phyloP scores from a whole-genome alignment of 1,140 invertebrate genomes.

The Diabrotica virgifera region DNA sequence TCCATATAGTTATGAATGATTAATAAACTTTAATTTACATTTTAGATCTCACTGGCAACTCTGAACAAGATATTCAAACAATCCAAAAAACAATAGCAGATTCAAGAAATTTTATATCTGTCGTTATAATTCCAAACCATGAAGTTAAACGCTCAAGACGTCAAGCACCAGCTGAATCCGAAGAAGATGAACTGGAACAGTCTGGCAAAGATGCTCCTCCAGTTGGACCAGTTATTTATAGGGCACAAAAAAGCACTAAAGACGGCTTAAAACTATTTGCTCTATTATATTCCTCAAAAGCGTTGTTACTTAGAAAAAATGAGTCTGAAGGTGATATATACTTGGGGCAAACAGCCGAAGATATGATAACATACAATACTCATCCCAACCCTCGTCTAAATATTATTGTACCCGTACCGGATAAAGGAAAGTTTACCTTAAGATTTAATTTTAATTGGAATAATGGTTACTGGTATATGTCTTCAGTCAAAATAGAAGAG shows the following conservation, averaged over 20 bases:
- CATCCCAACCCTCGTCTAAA: slow-evolving; percentile 33
- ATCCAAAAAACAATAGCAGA: slow-evolving; percentile 21
- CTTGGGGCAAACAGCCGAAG: slow-evolving; percentile 26
- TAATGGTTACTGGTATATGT: slow-evolving; percentile 43
- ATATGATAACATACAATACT: slow-evolving; percentile 30
- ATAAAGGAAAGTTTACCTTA: slow-evolving; percentile 37
- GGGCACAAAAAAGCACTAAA: slow-evolving; percentile 25
- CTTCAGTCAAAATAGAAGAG: slow-evolving; percentile 33
- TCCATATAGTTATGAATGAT: no score
- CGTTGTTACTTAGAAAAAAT: slow-evolving; percentile 33
- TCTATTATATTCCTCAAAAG: slow-evolving; percentile 39
- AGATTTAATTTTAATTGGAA: slow-evolving; percentile 39
- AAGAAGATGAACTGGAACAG: background rate
- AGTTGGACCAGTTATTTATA: slow-evolving; percentile 34
- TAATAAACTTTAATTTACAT: slow-evolving; percentile 16
- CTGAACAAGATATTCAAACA: slow-evolving; percentile 26
- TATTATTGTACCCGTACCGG: slow-evolving; percentile 30
- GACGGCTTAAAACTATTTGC: slow-evolving; percentile 23
- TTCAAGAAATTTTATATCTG: slow-evolving; percentile 25
- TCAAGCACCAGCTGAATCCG: slow-evolving; percentile 3
- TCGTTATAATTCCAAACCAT: slow-evolving; percentile 24
- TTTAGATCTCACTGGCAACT: slow-evolving; percentile 27
- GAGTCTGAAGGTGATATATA: slow-evolving; percentile 22
- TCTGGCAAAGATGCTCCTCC: slow-evolving; percentile 9
- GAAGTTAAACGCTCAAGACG: slow-evolving; percentile 8